Conservation (phyloP, 2,797 vertebrate genomes). For the Peromyscus melanophrys region DNA sequence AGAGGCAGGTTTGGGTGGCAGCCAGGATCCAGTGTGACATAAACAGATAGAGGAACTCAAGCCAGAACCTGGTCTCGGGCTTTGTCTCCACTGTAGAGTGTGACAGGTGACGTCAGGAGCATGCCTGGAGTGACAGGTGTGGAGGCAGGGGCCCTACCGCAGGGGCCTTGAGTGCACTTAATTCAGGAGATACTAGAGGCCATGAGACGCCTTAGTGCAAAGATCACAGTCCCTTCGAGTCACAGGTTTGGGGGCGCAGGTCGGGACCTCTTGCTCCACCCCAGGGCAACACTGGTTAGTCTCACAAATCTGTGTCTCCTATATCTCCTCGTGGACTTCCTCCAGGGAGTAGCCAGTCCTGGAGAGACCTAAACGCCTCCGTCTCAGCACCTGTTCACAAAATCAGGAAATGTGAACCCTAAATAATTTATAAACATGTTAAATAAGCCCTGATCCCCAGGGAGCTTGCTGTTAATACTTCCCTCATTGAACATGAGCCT, state of each 20-base stretch:
- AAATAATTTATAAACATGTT: conserved; percentile 84
- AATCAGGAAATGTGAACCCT: conserved; percentile 77
- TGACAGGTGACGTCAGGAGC: neutral
- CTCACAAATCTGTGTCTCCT: neutral
- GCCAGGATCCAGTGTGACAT: conserved; percentile 3
- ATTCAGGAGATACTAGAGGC: neutral
- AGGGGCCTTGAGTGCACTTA: neutral
- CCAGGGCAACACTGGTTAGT: neutral
- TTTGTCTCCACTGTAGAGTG: neutral
- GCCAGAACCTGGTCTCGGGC: conserved; percentile 21
- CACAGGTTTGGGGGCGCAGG: neutral
- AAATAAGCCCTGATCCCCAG: conserved; percentile 80
- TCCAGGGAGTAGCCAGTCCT: neutral
- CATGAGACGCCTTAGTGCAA: neutral
- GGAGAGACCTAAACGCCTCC: neutral
- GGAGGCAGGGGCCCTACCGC: neutral
- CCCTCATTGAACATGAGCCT: conserved; percentile 81
- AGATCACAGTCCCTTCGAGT: neutral
- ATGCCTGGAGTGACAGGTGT: neutral
- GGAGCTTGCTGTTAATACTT: conserved; percentile 79
- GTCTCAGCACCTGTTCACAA: conserved; percentile 59
- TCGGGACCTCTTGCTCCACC: neutral
- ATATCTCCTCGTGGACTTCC: neutral
- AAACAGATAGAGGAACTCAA: neutral
- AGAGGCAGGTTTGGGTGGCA: conserved; percentile 8